Evolutionary conservation across 2,113 vertebrate genomes (phyloP), one percentile per base, ranked within the genome.

Genomic region (Taxidea taxus): DNA sequence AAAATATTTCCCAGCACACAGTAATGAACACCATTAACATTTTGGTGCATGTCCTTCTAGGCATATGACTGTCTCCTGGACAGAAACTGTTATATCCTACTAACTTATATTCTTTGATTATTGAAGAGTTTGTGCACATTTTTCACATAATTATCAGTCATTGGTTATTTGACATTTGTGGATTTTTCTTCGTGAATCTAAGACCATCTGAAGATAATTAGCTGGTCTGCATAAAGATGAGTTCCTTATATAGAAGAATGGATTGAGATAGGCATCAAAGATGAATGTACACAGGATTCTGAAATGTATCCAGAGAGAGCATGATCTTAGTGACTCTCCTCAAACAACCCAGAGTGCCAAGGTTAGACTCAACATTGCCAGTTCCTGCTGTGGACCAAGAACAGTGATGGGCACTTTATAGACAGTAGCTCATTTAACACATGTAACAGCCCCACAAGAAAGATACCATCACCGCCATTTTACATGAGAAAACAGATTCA

Each of bases 381-480:
- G 7, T 6, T 9, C 20, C 7, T 44, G 20, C 10, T 56, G 4
- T 58, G 20, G 56, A 12, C 44, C 18, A 49, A 37, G 47, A 31
- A 31, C 60, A 2, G 3, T 34, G 51, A 6, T 31, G 31, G 21
- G 11, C 1, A 34, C 34, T 37, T n/a, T 47, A 10, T 20, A 3
- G 5, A 0, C 23, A 13, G 58, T 15, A 29, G 27, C 7, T 80
- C 11, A 27, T 37, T 80, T 31, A 44, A 10, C 42, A 20, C 6
- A 3, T 44, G 44, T 31, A 64, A 15, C 15, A 31, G n/a, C 31
- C 25, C 20, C 10, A 15, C 10, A 37, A 14, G 16, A 64, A 47
- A 56, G 27, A 15, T 16, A 15, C 5, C 2, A 0, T 7, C 6
- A 2, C 8, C n/a, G 14, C 20, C 6, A 18, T 0, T 49, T 64